Conservation (phyloP, 1,140 invertebrate genomes). For the Cylas formicarius region DNA sequence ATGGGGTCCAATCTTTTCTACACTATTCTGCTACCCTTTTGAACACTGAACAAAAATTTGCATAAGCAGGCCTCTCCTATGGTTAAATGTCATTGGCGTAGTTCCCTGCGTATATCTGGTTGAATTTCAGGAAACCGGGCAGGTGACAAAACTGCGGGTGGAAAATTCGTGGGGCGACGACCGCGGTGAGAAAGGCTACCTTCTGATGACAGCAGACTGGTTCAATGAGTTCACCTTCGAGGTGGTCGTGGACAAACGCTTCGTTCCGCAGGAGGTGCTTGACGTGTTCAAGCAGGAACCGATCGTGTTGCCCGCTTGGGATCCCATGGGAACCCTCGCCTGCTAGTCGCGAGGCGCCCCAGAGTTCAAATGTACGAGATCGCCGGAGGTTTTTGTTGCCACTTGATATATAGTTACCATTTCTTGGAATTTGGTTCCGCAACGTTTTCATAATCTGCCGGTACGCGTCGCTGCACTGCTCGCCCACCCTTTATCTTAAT, state of each 20-base stretch:
- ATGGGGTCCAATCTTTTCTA: too few relatives aligned
- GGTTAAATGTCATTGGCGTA: too few relatives aligned
- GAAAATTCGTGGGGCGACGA: constrained; percentile 92
- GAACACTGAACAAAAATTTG: too few relatives aligned
- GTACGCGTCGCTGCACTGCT: too few relatives aligned
- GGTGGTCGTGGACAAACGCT: constrained; percentile 81
- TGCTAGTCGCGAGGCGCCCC: constrained; percentile 12
- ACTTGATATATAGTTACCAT: constrained; percentile 12
- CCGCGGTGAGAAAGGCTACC: constrained; percentile 78
- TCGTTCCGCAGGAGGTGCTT: constrained; percentile 65
- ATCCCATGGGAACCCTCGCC: constrained; percentile 85
- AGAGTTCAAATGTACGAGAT: constrained; percentile 1
- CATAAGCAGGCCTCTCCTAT: too few relatives aligned
- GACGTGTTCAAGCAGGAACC: constrained; percentile 69
- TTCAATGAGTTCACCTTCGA: constrained; percentile 88
- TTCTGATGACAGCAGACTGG: constrained; percentile 76
- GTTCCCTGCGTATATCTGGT: neutral
- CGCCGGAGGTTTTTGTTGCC: neutral
- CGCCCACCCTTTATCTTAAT: too few relatives aligned
- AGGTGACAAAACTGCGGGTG: constrained; percentile 68
- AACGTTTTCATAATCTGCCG: too few relatives aligned
- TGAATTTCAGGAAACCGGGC: constrained; percentile 51
- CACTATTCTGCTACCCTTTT: too few relatives aligned
- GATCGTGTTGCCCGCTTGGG: constrained; percentile 79
- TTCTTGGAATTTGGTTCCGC: neutral